A percentile compares a stretch with the other conserved stretches of the same genome.
Conservation (phyloP, 2,113 vertebrate genomes). For the Scomber japonicus region DNA sequence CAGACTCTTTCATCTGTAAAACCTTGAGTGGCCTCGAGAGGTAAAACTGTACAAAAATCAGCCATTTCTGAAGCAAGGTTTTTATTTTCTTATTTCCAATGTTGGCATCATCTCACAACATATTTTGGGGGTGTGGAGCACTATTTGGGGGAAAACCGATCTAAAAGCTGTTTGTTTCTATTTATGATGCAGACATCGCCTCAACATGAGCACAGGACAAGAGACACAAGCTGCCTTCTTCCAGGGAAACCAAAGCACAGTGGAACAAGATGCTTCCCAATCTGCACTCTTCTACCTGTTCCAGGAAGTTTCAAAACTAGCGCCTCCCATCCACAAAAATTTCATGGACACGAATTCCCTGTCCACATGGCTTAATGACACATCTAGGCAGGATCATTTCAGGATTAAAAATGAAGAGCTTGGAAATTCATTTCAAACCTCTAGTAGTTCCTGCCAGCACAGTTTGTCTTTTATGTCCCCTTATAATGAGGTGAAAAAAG, state of each 20-base stretch:
- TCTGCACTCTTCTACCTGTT: conserved; percentile 82
- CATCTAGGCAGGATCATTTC: neutral
- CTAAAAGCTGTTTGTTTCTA: conserved; percentile 22
- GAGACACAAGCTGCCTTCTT: conserved; percentile 40
- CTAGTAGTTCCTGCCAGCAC: neutral
- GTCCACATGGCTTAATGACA: conserved; percentile 14
- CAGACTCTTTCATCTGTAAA: too few relatives aligned
- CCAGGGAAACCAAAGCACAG: conserved; percentile 42
- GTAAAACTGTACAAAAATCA: neutral
- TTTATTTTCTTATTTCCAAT: neutral
- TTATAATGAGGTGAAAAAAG: conserved; percentile 8
- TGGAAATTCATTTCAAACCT: conserved; percentile 4
- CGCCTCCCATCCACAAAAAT: conserved; percentile 54
- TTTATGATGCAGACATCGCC: conserved; percentile 38
- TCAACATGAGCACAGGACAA: conserved; percentile 73
- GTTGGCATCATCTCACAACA: neutral
- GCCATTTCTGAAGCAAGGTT: neutral
- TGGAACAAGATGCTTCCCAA: conserved; percentile 61
- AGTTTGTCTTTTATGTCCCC: conserved; percentile 10
- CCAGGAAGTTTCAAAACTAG: conserved; percentile 84
- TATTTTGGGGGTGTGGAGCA: neutral
- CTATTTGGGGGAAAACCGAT: neutral
- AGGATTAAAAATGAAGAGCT: conserved; percentile 1
- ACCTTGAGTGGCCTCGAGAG: neutral
- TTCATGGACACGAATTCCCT: conserved; percentile 29